phyloP scores from a whole-genome alignment of 2,888 invertebrate species.

The Dasypogon diadema region DNA sequence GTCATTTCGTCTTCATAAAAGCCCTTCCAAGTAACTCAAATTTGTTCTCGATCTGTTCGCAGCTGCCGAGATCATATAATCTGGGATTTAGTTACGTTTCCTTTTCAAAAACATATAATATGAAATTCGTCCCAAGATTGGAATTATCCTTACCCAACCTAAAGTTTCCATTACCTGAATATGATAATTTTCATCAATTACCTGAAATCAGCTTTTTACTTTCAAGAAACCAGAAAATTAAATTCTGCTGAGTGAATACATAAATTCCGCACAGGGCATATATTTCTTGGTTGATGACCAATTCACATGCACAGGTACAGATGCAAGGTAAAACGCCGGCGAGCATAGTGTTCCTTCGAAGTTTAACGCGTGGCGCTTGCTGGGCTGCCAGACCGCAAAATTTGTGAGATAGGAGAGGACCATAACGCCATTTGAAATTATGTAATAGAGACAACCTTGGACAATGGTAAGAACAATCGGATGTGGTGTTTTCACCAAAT shows the following conservation, averaged over 20 bases:
- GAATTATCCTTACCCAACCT: constrained; percentile 38
- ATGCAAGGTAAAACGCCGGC: constrained; percentile 5
- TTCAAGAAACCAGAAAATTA: constrained; percentile 46
- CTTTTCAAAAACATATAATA: no score
- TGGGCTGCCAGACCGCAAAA: background rate
- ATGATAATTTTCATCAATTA: constrained; percentile 51
- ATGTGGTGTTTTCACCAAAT: constrained; percentile 29
- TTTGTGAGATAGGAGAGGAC: background rate
- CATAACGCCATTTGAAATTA: constrained; percentile 30
- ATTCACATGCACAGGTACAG: constrained; percentile 42
- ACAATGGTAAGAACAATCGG: constrained; percentile 30
- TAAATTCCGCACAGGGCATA: constrained; percentile 50
- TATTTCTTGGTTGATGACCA: constrained; percentile 46
- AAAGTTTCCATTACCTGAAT: constrained; percentile 37
- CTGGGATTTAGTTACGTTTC: no score
- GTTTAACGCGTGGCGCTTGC: constrained; percentile 31
- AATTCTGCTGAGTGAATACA: constrained; percentile 47
- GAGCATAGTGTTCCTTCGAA: background rate
- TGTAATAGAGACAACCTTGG: constrained; percentile 21
- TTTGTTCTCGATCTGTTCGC: no score
- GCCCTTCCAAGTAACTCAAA: no score
- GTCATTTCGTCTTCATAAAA: no score
- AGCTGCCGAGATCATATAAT: no score
- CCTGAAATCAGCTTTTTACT: constrained; percentile 15
- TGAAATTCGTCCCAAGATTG: background rate